Percentiles rank a stretch among this genome's conserved stretches.
These are phyloP conservation scores for Diacarnus erythraeanus DNA, from an alignment of 37 sponge, comb jelly and placozoan species.

Conservation along the genomic window DNA sequence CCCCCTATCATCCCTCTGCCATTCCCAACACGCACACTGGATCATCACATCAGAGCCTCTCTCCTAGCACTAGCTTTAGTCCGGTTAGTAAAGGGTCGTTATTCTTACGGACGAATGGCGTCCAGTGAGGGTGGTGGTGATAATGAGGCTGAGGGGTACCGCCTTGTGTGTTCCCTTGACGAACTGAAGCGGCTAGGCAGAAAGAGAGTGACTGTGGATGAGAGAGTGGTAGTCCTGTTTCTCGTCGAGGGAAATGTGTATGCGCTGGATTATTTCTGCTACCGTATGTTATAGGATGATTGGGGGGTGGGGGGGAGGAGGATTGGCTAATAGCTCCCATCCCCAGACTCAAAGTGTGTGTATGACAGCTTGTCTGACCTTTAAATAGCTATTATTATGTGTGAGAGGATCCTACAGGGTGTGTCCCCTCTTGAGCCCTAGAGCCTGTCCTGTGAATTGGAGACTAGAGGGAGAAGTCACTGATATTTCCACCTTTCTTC, in stretches of 20 bases:
- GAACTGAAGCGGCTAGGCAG: conserved; percentile 47
- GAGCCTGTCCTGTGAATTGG: neutral
- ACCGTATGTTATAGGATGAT: conserved; percentile 62
- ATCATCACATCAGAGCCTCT: too few species aligned
- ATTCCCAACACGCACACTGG: conserved; percentile 55
- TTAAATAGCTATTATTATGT: too few species aligned
- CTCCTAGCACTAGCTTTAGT: too few species aligned
- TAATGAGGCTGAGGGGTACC: conserved; percentile 7
- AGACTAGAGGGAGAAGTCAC: neutral
- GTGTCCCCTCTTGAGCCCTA: too few species aligned
- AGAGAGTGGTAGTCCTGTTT: conserved; percentile 71
- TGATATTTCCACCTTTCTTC: neutral
- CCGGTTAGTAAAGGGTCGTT: neutral
- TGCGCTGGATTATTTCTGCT: conserved; percentile 86
- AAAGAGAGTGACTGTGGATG: conserved; percentile 54
- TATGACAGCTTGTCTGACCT: too few species aligned
- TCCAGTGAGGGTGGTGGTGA: too few species aligned
- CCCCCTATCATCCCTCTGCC: conserved; percentile 60
- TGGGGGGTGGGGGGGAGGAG: neutral
- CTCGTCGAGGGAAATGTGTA: conserved; percentile 57
- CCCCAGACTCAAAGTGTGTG: too few species aligned
- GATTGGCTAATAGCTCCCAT: neutral
- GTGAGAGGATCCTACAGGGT: too few species aligned
- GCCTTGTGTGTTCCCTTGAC: conserved; percentile 20
- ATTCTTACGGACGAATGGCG: too few species aligned